Evolutionary conservation across 1,140 invertebrate species (phyloP).

Genomic region (Leptoteleia sp.): DNA sequence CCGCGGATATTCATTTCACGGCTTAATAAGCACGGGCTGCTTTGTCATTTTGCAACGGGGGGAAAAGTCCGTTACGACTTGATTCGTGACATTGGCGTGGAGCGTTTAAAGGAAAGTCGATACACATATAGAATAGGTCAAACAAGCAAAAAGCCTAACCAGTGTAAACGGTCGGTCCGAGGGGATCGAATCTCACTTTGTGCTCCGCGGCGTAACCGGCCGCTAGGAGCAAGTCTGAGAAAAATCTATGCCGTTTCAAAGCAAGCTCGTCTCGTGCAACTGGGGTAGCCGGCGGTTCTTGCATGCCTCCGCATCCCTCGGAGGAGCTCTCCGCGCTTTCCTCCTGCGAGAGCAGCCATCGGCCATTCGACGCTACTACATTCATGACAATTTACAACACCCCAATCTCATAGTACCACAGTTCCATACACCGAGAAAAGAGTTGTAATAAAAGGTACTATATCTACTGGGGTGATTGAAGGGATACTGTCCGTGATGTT

Average conservation of each 20-base stretch:
- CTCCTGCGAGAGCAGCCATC: constrained; percentile 78
- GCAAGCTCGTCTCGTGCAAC: constrained; percentile 89
- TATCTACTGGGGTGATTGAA: no score
- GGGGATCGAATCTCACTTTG: constrained; percentile 87
- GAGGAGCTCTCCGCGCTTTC: constrained; percentile 74
- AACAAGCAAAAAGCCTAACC: constrained; percentile 77
- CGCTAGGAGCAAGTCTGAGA: constrained; percentile 87
- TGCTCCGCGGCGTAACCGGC: constrained; percentile 87
- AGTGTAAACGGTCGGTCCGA: constrained; percentile 85
- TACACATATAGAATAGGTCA: constrained; percentile 47
- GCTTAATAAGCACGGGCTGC: no score
- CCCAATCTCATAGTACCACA: no score
- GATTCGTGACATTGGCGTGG: constrained; percentile 19
- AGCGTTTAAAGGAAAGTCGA: constrained; percentile 16
- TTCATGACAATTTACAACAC: constrained; percentile 40
- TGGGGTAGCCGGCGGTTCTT: constrained; percentile 87
- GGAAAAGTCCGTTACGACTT: neutral
- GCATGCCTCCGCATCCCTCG: constrained; percentile 80
- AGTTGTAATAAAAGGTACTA: no score
- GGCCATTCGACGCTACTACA: constrained; percentile 70
- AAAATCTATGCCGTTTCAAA: constrained; percentile 87
- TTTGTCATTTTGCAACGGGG: no score
- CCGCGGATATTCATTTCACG: no score
- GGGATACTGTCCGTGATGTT: no score
- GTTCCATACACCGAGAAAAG: no score